A percentile compares a stretch with the other conserved stretches of the same genome.
phyloP scores from a whole-genome alignment of 2,113 vertebrate genomes.

The Regulus satrapa region DNA sequence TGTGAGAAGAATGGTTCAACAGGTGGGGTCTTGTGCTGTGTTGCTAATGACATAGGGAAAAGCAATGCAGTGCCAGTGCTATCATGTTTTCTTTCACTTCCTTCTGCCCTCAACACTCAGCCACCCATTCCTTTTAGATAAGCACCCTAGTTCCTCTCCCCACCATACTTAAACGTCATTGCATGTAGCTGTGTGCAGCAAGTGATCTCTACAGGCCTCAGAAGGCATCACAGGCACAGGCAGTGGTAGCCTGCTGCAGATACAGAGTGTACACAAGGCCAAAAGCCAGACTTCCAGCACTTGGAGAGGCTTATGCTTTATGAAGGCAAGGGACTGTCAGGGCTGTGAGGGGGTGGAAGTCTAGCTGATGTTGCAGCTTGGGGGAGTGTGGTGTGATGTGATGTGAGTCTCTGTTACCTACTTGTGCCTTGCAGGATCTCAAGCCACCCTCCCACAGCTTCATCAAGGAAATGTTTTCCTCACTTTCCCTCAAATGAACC shows the following conservation, averaged over 20 bases:
- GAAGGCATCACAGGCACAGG: neutral
- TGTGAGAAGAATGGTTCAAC: neutral
- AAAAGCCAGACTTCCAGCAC: neutral
- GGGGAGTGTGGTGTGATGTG: neutral
- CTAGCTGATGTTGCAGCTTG: neutral
- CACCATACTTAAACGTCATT: fast-evolving
- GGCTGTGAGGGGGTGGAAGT: neutral
- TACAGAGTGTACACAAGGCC: neutral
- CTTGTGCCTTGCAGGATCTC: neutral
- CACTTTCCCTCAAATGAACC: neutral
- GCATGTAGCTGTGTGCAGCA: neutral
- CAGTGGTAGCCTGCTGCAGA: neutral
- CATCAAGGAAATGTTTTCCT: neutral
- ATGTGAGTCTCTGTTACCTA: neutral
- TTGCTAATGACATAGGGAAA: neutral
- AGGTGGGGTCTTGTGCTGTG: neutral
- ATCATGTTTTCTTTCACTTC: neutral
- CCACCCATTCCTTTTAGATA: neutral
- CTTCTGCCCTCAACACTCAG: neutral
- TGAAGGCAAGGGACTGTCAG: neutral
- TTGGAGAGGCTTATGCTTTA: neutral
- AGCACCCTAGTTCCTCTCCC: neutral
- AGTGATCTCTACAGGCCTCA: neutral
- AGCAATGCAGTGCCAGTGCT: neutral
- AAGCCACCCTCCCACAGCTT: neutral